These are phyloP conservation scores for Drosophila subobscura DNA, from an alignment of 1,140 invertebrate species.

Conservation along the genomic window DNA sequence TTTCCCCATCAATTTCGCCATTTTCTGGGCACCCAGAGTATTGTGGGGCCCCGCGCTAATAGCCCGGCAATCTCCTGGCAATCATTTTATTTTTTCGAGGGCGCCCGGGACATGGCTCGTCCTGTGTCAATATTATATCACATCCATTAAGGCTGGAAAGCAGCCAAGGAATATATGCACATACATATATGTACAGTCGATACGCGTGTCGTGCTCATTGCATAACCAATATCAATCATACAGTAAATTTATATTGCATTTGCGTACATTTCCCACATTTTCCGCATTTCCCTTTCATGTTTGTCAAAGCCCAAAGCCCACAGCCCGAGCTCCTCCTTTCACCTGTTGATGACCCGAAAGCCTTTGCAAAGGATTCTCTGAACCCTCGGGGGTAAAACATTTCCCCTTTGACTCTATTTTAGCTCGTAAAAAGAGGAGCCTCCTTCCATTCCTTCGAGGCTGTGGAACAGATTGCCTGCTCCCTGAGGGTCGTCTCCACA, in stretches of 20 bases:
- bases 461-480: constrained; percentile 47
- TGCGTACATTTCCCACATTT: constrained; percentile 23
- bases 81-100: constrained; percentile 33
- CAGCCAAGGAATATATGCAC: constrained; percentile 1
- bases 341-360: constrained; percentile 67
- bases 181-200: neutral
- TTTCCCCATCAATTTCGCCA: constrained; percentile 26
- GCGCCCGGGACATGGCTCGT: neutral
- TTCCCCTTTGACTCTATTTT: constrained; percentile 14
- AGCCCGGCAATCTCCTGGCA: constrained; percentile 28
- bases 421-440: constrained; percentile 58
- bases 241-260: constrained; percentile 52
- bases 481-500: neutral
- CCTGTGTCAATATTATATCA: constrained; percentile 47
- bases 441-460: constrained; percentile 45
- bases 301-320: constrained; percentile 59
- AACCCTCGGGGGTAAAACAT: constrained; percentile 8
- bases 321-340: constrained; percentile 9
- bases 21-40: constrained; percentile 14
- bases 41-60: constrained; percentile 8
- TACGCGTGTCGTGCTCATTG: constrained; percentile 9
- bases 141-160: constrained; percentile 28
- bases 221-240: constrained; percentile 52
- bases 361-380: constrained; percentile 36
- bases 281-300: constrained; percentile 53